Evolutionary conservation across 2,113 vertebrate genomes (phyloP).

Genomic region (Labeo rohita): DNA sequence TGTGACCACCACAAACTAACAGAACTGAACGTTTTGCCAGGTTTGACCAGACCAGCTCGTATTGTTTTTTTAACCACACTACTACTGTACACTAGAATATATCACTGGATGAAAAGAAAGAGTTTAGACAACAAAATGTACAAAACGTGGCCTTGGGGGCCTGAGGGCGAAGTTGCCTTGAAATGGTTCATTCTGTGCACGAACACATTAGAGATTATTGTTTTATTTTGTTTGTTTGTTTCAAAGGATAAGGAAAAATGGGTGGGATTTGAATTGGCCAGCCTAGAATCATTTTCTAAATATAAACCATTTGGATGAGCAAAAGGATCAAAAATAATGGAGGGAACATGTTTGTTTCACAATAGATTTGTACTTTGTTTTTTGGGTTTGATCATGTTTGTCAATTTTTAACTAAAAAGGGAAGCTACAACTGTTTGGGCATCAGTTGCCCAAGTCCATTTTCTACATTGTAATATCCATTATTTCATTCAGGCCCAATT

Average conservation of each 20-base stretch:
- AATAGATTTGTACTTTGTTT: not conserved
- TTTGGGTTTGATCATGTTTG: constrained; percentile 6
- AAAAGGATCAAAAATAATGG: not conserved
- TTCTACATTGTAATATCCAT: not conserved
- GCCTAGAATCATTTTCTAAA: not conserved
- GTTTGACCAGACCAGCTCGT: constrained; percentile 23
- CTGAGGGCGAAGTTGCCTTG: not conserved
- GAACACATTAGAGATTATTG: not conserved
- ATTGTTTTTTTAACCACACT: constrained; percentile 24
- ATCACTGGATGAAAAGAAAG: constrained; percentile 39
- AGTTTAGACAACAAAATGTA: not conserved
- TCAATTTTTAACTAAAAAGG: constrained; percentile 17
- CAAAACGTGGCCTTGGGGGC: not conserved
- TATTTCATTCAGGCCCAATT: not conserved
- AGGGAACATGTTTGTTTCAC: not conserved
- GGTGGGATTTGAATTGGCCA: not conserved
- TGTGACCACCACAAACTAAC: constrained; percentile 67
- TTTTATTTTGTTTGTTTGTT: not conserved
- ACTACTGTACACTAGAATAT: constrained; percentile 21
- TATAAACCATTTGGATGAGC: not conserved
- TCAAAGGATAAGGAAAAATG: not conserved
- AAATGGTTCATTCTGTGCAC: not conserved
- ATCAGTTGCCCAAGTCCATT: not conserved
- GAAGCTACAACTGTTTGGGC: constrained; percentile 41
- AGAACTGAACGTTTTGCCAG: constrained; percentile 36